Conservation (phyloP, 1,140 invertebrate genomes). For the Bursaphelenchus mucronatus region DNA sequence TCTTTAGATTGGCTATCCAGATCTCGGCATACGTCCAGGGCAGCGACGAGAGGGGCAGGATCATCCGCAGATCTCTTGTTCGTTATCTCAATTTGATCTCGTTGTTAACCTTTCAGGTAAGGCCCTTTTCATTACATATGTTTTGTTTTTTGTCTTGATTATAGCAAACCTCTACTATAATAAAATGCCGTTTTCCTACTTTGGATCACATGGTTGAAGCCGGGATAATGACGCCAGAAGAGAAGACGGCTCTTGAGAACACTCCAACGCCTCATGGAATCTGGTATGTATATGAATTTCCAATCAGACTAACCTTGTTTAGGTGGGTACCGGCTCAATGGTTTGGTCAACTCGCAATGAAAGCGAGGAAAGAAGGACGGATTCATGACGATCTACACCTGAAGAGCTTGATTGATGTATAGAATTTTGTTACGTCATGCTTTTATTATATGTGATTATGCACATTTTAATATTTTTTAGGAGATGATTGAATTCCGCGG, state of each 20-base stretch:
- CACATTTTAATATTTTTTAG: slow-evolving; percentile 34
- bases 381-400: slow-evolving; percentile 80
- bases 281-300: slow-evolving; percentile 64
- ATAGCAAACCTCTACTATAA: slow-evolving; percentile 33
- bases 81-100: slow-evolving; percentile 79
- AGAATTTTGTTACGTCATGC: neutral
- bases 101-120: slow-evolving; percentile 69
- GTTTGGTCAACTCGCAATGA: slow-evolving; percentile 85
- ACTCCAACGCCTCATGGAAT: slow-evolving; percentile 76
- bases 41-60: slow-evolving; percentile 74
- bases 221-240: slow-evolving; percentile 80
- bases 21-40: slow-evolving; percentile 45
- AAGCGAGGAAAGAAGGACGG: slow-evolving; percentile 76
- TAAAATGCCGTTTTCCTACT: slow-evolving; percentile 88
- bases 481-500: slow-evolving; percentile 77
- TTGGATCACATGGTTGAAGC: slow-evolving; percentile 79
- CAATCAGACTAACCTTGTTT: neutral
- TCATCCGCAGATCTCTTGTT: slow-evolving; percentile 80
- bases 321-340: slow-evolving; percentile 76
- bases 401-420: slow-evolving; percentile 80
- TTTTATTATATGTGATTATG: neutral
- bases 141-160: slow-evolving; percentile 12
- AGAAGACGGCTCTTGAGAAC: slow-evolving; percentile 71
- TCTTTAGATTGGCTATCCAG: slow-evolving; percentile 36
- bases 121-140: slow-evolving; percentile 24